A percentile compares a stretch with the other conserved stretches of the same genome.
Conservation (phyloP, 2,797 vertebrate genomes). For the Anisognathus igniventris region DNA sequence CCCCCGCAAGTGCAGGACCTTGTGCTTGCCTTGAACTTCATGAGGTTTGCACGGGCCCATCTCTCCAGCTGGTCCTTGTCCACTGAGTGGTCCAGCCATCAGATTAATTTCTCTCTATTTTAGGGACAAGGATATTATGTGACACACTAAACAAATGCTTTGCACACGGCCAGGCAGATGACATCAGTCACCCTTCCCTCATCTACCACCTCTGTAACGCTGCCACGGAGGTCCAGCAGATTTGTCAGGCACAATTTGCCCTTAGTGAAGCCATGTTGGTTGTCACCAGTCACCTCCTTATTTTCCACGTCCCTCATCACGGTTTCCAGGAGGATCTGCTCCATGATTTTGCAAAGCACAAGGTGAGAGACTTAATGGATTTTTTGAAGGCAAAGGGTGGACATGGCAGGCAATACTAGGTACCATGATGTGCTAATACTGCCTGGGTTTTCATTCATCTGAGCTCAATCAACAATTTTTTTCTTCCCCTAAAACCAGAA, state of each 20-base stretch:
- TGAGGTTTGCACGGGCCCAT: rapidly evolving
- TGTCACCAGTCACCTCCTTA: neutral
- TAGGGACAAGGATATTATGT: neutral
- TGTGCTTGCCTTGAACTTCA: neutral
- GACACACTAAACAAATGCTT: neutral
- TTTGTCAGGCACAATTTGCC: neutral
- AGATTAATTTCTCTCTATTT: neutral
- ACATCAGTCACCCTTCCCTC: neutral
- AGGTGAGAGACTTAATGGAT: neutral
- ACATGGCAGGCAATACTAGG: neutral
- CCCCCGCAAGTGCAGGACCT: neutral
- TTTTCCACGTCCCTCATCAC: neutral
- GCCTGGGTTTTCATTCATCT: neutral
- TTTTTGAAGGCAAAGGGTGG: neutral
- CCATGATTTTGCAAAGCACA: neutral
- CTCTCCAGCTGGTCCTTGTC: neutral
- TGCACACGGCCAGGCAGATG: neutral
- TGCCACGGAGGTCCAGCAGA: neutral
- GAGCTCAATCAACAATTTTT: neutral
- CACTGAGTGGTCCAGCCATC: neutral
- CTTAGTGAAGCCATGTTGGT: neutral
- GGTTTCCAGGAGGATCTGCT: neutral
- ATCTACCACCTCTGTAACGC: neutral
- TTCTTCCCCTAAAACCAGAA: neutral
- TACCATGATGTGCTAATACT: neutral